Evolutionary conservation across 2,888 invertebrate genomes (phyloP).

Genomic region (Heterodera filipjevi): DNA sequence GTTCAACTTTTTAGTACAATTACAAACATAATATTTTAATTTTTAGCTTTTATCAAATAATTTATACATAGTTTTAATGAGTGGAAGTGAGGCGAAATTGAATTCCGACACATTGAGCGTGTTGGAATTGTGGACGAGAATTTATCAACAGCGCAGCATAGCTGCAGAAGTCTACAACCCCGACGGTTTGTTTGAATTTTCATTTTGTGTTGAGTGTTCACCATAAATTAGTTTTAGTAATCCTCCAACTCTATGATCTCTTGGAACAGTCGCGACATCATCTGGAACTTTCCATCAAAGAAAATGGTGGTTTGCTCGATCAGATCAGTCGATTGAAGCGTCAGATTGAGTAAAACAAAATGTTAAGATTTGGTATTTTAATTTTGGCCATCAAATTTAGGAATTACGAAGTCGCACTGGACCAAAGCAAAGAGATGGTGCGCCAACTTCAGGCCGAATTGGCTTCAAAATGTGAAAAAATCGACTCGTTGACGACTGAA

Average conservation of each 20-base stretch:
- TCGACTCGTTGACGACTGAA: slow-evolving; percentile 12
- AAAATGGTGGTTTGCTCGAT: not conserved
- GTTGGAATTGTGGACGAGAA: slow-evolving; percentile 19
- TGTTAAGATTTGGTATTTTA: not conserved
- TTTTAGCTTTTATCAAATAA: too few relatives aligned
- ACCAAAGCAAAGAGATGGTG: not conserved
- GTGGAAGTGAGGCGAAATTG: not conserved
- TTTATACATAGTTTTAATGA: too few relatives aligned
- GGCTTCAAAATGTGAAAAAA: not conserved
- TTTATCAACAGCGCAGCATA: not conserved
- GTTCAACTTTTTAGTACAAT: too few relatives aligned
- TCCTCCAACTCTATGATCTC: not conserved
- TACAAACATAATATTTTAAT: too few relatives aligned
- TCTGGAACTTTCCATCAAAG: not conserved
- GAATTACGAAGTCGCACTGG: slow-evolving; percentile 16
- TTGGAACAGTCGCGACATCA: not conserved
- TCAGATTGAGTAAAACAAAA: not conserved
- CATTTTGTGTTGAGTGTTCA: not conserved
- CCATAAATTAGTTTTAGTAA: not conserved
- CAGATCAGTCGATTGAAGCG: slow-evolving; percentile 1
- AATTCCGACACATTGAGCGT: slow-evolving; percentile 8
- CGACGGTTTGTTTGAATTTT: not conserved
- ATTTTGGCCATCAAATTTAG: slow-evolving; percentile 1
- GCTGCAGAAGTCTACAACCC: not conserved
- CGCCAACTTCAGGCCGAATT: not conserved